phyloP scores from a whole-genome alignment of 2,888 invertebrate species.

The Cheilosia scutellata region DNA sequence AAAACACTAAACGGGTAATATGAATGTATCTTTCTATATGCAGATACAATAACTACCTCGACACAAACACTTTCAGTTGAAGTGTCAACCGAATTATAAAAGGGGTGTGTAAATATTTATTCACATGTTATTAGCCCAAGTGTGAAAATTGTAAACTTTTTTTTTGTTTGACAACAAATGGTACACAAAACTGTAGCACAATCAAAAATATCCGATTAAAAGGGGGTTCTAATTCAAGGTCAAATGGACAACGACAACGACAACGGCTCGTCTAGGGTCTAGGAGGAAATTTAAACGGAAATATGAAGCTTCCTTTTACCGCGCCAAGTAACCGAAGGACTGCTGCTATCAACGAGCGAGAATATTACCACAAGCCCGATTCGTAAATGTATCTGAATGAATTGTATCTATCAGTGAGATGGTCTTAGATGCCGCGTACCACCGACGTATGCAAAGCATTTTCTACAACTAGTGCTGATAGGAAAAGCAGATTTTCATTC shows the following conservation, averaged over 20 bases:
- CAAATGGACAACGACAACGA: not conserved
- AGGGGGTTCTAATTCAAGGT: constrained; percentile 11
- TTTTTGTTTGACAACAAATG: constrained; percentile 16
- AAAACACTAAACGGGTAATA: not conserved
- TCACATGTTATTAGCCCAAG: constrained; percentile 63
- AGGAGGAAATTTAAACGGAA: not conserved
- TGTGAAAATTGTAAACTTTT: constrained; percentile 25
- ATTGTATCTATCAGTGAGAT: not conserved
- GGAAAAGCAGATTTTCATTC: constrained; percentile 66
- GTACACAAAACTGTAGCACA: constrained; percentile 9
- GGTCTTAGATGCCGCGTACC: not conserved
- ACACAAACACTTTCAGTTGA: constrained; percentile 12
- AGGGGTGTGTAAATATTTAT: constrained; percentile 45
- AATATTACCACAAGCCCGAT: not conserved
- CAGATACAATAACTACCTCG: not conserved
- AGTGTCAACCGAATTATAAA: constrained; percentile 40
- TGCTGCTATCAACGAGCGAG: not conserved
- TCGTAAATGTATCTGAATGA: constrained; percentile 24
- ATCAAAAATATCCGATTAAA: constrained; percentile 9
- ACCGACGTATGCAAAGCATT: constrained; percentile 34
- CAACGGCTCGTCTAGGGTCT: not conserved
- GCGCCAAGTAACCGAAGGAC: not conserved
- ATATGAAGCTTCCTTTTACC: not conserved
- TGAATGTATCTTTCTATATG: too few species aligned
- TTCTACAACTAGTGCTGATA: constrained; percentile 39